Evolutionary conservation across 2,113 vertebrate species (phyloP).

Genomic region (Rhinopomastus cyanomelas): DNA sequence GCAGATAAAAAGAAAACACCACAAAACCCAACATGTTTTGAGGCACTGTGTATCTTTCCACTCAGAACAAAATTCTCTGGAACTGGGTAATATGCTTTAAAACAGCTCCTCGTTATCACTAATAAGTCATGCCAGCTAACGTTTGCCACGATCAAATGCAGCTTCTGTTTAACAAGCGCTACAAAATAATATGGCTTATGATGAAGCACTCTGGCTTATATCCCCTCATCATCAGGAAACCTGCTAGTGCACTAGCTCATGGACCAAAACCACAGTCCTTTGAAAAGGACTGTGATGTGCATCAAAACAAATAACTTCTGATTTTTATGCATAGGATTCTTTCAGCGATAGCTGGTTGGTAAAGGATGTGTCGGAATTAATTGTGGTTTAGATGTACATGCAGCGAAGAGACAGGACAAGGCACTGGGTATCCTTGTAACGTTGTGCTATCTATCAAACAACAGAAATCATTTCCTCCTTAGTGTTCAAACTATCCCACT

Average conservation of each 20-base stretch:
- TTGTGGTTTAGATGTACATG: slow-evolving; percentile 60
- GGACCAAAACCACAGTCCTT: slow-evolving; percentile 68
- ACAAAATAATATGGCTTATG: slow-evolving; percentile 17
- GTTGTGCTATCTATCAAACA: slow-evolving; percentile 61
- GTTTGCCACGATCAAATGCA: not conserved
- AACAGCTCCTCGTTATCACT: not conserved
- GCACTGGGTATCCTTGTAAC: slow-evolving; percentile 62
- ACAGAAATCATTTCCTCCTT: slow-evolving; percentile 65
- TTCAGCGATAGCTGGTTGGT: slow-evolving; percentile 73
- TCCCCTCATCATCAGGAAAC: slow-evolving; percentile 51
- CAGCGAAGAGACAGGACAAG: slow-evolving; percentile 47
- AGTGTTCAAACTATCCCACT: slow-evolving; percentile 47
- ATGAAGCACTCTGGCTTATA: not conserved
- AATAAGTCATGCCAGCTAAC: slow-evolving; percentile 8
- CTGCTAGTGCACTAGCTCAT: slow-evolving; percentile 78
- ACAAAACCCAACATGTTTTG: not conserved
- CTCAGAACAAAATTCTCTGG: not conserved
- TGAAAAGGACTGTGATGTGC: slow-evolving; percentile 54
- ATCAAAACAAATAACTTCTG: slow-evolving; percentile 76
- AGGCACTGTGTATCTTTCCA: not conserved
- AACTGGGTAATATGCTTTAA: not conserved
- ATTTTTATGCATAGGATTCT: slow-evolving; percentile 85
- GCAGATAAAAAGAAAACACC: not conserved
- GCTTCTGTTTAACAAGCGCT: not conserved
- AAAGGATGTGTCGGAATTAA: slow-evolving; percentile 77